A percentile compares a stretch with the other conserved stretches of the same genome.
Conservation (phyloP, 1,140 invertebrate species). For the Drosophila obscura region DNA sequence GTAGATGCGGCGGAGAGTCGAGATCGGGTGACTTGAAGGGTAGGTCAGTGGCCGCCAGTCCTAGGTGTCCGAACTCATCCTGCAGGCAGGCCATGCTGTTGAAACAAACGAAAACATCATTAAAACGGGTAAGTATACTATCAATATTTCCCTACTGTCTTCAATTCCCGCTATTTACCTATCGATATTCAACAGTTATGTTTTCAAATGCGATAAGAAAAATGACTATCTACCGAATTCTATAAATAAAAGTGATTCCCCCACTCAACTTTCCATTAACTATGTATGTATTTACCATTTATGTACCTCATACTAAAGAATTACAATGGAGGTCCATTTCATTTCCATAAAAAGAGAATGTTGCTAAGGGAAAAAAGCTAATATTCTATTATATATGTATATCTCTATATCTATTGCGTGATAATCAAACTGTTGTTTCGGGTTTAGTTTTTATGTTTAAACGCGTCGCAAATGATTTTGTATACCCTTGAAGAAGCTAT, state of each 20-base stretch:
- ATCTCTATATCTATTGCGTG: neutral
- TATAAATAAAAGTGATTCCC: slow-evolving; percentile 26
- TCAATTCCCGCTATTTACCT: too few species aligned
- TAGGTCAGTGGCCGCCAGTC: slow-evolving; percentile 81
- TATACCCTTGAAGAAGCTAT: too few species aligned
- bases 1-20: slow-evolving; percentile 54
- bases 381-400: too few species aligned
- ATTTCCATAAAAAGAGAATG: neutral
- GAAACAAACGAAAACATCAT: neutral
- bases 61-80: slow-evolving; percentile 87
- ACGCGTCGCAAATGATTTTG: slow-evolving; percentile 32
- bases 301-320: too few species aligned
- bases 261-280: neutral
- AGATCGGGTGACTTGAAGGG: slow-evolving; percentile 82
- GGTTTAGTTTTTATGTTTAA: slow-evolving; percentile 54
- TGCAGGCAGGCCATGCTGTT: slow-evolving; percentile 88
- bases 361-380: neutral
- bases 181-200: too few species aligned
- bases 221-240: slow-evolving; percentile 7
- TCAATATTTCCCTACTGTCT: too few species aligned
- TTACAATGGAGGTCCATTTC: too few species aligned
- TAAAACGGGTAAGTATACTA: neutral
- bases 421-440: slow-evolving; percentile 36
- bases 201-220: too few species aligned
- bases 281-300: too few species aligned